Base-by-base conservation (phyloP, 2,113 vertebrate genomes). In the Centropus unirufus region DNA sequence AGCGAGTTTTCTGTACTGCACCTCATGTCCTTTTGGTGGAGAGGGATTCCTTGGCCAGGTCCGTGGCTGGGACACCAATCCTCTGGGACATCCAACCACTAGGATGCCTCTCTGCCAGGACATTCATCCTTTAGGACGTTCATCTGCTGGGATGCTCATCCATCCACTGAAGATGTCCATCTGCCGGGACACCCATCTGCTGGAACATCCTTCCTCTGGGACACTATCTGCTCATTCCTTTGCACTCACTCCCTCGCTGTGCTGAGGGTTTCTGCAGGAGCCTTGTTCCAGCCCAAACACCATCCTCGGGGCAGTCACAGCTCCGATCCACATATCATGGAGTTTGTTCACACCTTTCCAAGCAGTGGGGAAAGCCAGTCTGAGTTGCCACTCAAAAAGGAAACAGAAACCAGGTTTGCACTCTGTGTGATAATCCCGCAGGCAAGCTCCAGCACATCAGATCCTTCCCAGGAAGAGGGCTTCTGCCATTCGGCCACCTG, bases 381-480 rank as follows among this genome's bases (percentile, higher is more conserved):
- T 1, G 9, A 86, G 72, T 64, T 78, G 86, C 80, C 79, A 83
- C 29, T 86, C n/a, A 1, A 20, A 72, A 75, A 57, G 49, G 83
- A 68, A 93, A 88, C 47, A 92, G 42, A 69, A 85, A 78, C 16
- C 85, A 90, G 92, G 75, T 94, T 88, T 90, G 75, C 70, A 92
- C 89, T 92, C 82, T 0, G 2, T 0, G 0, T 58, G 88, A 93
- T 29, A 72, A 87, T 59, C 82, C 91, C 9, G 4, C 70, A 67
- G 91, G 91, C 58, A 1, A 87, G 32, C 44, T 76, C 94, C 83
- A 52, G 77, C 67, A 29, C 36, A 68, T 59, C 12, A 67, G 75
- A 78, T 64, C 54, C 70, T 83, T 32, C 67, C 86, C 67, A 93
- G 79, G 52, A 95, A 80, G 0, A 7, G 21, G 14, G n/a, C 18